Conservation (phyloP, 2,888 invertebrate genomes). For the Microchrysa polita region DNA sequence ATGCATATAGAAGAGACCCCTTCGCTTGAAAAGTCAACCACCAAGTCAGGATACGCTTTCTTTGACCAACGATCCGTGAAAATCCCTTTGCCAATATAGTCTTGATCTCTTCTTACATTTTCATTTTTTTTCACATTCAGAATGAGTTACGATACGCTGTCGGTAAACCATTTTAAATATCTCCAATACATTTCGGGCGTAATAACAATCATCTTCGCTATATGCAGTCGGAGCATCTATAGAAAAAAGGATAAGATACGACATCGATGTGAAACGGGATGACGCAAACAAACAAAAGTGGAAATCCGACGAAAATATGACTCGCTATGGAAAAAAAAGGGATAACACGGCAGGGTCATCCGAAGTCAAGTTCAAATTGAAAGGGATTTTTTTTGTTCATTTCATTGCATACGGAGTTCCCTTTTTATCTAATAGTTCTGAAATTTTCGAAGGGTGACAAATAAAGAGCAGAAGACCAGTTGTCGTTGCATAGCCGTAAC, state of each 20-base stretch:
- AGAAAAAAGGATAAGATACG: no score
- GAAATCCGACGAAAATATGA: background rate
- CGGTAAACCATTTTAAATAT: conserved; percentile 41
- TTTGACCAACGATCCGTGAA: conserved; percentile 34
- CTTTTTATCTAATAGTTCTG: background rate
- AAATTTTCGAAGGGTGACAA: conserved; percentile 32
- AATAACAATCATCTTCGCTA: conserved; percentile 25
- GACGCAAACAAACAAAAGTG: background rate
- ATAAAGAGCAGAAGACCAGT: background rate
- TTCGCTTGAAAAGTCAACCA: background rate
- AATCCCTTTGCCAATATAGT: conserved; percentile 26
- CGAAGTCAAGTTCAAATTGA: conserved; percentile 26
- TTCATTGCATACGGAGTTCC: no score
- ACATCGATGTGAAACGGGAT: background rate
- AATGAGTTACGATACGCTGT: conserved; percentile 27
- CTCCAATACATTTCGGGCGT: conserved; percentile 5
- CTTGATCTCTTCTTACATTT: background rate
- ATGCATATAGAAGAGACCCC: no score
- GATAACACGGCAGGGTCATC: background rate
- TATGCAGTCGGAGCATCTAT: background rate
- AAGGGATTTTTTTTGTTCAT: conserved; percentile 23
- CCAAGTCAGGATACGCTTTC: background rate
- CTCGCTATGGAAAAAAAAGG: conserved; percentile 4
- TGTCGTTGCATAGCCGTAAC: conserved; percentile 9
- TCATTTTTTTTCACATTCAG: conserved; percentile 7